phyloP scores from a whole-genome alignment of 2,888 invertebrate genomes.

The Acanthococcus lagerstroemiae region DNA sequence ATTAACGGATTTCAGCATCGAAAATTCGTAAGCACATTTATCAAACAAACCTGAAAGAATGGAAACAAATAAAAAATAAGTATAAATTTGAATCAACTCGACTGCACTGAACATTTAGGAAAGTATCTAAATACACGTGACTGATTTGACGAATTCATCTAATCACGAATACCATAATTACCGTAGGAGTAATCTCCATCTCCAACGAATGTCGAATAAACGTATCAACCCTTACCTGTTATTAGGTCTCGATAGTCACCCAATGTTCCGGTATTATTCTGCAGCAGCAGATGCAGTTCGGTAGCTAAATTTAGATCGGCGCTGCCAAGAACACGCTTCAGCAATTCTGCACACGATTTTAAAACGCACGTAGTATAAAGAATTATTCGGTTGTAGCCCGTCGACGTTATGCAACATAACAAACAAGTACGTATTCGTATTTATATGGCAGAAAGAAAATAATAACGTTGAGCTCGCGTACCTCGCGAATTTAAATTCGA shows the following conservation, averaged over 20 bases:
- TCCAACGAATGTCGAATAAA: background rate
- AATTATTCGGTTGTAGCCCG: background rate
- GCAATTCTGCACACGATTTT: conserved; percentile 36
- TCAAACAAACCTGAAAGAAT: conserved; percentile 54
- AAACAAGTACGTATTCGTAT: background rate
- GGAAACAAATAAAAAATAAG: background rate
- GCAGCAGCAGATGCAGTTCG: conserved; percentile 46
- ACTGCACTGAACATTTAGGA: too few species aligned
- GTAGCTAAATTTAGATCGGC: conserved; percentile 47
- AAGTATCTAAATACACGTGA: too few species aligned
- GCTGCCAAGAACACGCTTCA: conserved; percentile 44
- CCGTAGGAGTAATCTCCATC: too few species aligned
- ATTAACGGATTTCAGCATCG: conserved; percentile 57
- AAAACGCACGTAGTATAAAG: background rate
- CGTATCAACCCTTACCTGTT: conserved; percentile 40
- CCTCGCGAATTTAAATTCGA: conserved; percentile 37
- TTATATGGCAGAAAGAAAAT: background rate
- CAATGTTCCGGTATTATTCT: conserved; percentile 47
- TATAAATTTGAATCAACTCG: background rate
- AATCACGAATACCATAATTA: too few species aligned
- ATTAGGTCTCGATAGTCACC: conserved; percentile 48
- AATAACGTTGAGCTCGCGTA: too few species aligned
- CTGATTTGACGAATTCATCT: too few species aligned
- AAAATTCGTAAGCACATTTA: conserved; percentile 65
- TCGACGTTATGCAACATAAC: background rate